phyloP scores from a whole-genome alignment of 2,113 vertebrate species.

The Ophiodon elongatus region DNA sequence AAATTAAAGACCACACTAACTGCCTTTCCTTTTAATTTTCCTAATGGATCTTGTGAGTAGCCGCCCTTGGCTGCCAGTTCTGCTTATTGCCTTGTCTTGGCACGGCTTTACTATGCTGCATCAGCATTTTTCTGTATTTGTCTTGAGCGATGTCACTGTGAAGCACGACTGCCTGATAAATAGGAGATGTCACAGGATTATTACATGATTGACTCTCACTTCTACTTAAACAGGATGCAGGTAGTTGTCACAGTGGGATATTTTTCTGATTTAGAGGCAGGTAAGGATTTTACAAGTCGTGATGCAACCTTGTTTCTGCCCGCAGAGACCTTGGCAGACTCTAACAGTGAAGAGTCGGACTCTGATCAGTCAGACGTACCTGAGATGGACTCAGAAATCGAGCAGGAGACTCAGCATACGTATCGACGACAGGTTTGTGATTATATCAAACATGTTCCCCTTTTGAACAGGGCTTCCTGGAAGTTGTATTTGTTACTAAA shows the following conservation, averaged over 20 bases:
- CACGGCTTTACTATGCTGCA: conserved; percentile 58
- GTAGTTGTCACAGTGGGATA: conserved; percentile 7
- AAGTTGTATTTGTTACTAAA: background rate
- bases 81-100: conserved; percentile 71
- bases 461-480: background rate
- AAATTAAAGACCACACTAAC: conserved; percentile 70
- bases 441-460: background rate
- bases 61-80: conserved; percentile 60
- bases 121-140: conserved; percentile 77
- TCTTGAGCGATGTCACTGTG: conserved; percentile 65
- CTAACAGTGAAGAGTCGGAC: conserved; percentile 98
- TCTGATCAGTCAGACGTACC: conserved; percentile 98
- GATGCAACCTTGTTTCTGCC: conserved; percentile 53
- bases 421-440: conserved; percentile 91
- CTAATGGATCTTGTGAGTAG: conserved; percentile 79
- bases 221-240: conserved; percentile 18
- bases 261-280: conserved; percentile 41
- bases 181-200: conserved; percentile 54
- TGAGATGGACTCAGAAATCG: conserved; percentile 99
- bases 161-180: conserved; percentile 60
- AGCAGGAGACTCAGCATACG: conserved; percentile 96
- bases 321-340: conserved; percentile 93
- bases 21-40: conserved; percentile 80
- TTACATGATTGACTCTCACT: conserved; percentile 46
- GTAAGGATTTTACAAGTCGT: conserved; percentile 19